Conservation (phyloP, 2,888 invertebrate genomes). For the Ellobium chinense region DNA sequence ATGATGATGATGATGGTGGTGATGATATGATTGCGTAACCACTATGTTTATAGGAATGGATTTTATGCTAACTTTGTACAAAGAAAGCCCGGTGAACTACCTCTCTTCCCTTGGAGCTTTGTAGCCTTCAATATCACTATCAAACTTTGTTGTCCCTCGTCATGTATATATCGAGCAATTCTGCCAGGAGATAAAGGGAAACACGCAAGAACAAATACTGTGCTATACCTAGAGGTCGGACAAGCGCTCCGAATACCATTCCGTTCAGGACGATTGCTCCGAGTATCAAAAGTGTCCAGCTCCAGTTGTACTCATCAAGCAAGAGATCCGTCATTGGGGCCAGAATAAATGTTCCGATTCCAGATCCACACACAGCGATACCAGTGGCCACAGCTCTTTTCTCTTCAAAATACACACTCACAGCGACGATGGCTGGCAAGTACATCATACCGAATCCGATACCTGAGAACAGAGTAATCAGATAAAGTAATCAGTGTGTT, state of each 20-base stretch:
- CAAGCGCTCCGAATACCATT: conserved; percentile 88
- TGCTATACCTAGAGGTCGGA: conserved; percentile 85
- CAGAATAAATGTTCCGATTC: conserved; percentile 94
- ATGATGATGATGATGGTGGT: too few species aligned
- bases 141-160: too few species aligned
- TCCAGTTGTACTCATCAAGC: conserved; percentile 86
- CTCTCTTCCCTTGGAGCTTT: too few species aligned
- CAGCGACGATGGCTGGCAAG: conserved; percentile 95
- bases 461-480: conserved; percentile 83
- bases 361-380: conserved; percentile 97
- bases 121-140: too few species aligned
- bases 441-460: conserved; percentile 97
- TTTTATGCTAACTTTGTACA: too few species aligned
- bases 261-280: conserved; percentile 90
- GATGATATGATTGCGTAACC: too few species aligned
- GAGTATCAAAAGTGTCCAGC: conserved; percentile 83
- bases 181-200: too few species aligned
- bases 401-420: conserved; percentile 98
- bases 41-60: too few species aligned
- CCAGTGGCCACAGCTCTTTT: conserved; percentile 97
- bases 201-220: too few species aligned
- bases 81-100: too few species aligned
- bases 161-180: too few species aligned
- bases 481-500: too few species aligned
- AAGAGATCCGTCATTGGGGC: conserved; percentile 88